phyloP scores from a whole-genome alignment of 2,113 vertebrate species.

The Chaenogobius annularis region DNA sequence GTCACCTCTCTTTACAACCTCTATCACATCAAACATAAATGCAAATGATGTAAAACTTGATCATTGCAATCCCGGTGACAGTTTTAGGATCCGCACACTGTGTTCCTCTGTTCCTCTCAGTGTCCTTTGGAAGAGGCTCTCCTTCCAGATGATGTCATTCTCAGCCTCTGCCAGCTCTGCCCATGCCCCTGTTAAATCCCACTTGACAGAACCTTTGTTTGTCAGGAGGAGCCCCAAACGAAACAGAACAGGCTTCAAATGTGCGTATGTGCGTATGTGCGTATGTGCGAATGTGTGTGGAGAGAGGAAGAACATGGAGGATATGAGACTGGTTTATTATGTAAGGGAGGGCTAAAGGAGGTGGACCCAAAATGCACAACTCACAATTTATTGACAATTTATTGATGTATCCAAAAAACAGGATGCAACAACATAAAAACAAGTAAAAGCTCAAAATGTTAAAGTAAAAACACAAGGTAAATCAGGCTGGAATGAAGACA shows the following conservation, averaged over 20 bases:
- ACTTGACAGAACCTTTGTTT: constrained; percentile 62
- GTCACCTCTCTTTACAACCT: not conserved
- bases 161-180: constrained; percentile 49
- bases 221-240: constrained; percentile 37
- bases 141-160: constrained; percentile 62
- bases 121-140: constrained; percentile 42
- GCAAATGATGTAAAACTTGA: not conserved
- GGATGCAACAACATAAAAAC: no score
- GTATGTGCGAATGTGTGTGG: not conserved
- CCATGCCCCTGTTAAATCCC: constrained; percentile 59
- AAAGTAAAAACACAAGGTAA: no score
- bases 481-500: no score
- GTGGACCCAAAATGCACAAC: no score
- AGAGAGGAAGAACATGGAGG: no score
- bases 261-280: constrained; percentile 12
- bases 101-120: constrained; percentile 36
- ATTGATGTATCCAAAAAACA: no score
- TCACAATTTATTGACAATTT: no score
- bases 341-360: no score
- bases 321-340: no score
- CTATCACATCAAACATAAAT: not conserved
- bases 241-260: constrained; percentile 21
- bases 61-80: not conserved
- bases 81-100: not conserved
- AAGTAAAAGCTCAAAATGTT: no score